phyloP scores from a whole-genome alignment of 2,113 vertebrate genomes.

The Probosciger aterrimus region DNA sequence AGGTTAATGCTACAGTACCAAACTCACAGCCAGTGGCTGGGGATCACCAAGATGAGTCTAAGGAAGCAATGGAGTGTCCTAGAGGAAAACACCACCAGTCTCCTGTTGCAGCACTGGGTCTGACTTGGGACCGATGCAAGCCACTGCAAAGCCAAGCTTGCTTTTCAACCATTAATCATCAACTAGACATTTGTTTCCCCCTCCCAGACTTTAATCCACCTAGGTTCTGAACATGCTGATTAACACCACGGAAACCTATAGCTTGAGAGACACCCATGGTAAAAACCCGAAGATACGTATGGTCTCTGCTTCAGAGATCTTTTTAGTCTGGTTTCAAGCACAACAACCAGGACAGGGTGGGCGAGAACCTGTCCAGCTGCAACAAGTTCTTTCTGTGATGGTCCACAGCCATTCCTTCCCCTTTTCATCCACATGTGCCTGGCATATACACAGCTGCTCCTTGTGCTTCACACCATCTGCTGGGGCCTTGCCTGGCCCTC shows the following conservation, averaged over 20 bases:
- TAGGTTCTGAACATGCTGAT: background rate
- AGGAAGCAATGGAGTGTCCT: rapidly evolving
- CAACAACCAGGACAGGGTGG: background rate
- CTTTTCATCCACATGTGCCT: background rate
- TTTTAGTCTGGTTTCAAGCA: background rate
- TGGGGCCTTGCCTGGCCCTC: background rate
- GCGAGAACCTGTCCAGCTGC: background rate
- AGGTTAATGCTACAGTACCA: background rate
- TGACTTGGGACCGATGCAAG: background rate
- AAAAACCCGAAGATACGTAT: background rate
- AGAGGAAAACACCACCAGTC: background rate
- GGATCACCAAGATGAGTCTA: background rate
- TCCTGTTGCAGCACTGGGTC: background rate
- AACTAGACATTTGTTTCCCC: background rate
- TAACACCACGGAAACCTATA: background rate
- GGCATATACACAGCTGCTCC: background rate
- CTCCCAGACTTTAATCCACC: background rate
- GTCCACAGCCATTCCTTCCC: background rate
- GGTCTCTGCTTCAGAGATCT: background rate
- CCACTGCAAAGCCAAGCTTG: background rate
- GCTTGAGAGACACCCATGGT: background rate
- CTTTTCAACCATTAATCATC: background rate
- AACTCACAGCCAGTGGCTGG: background rate
- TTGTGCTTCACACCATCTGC: rapidly evolving
- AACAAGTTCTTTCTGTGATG: background rate